Conservation (phyloP, 2,888 invertebrate genomes). For the Conistra vaccinii region DNA sequence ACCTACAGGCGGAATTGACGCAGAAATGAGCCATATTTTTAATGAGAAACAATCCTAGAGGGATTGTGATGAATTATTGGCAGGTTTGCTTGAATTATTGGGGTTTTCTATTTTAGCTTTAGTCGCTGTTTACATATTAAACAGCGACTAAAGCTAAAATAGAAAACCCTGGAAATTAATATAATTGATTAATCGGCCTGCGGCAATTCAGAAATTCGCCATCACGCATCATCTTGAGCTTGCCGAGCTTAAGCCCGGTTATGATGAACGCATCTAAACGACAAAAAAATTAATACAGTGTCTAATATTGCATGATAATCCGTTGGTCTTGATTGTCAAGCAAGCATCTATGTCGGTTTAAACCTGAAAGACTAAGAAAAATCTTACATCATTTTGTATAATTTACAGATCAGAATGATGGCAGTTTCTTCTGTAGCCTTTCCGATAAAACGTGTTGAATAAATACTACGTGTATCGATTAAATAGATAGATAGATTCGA, state of each 20-base stretch:
- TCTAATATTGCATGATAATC: background rate
- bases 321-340: background rate
- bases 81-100: background rate
- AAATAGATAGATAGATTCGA: no score
- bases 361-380: background rate
- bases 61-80: background rate
- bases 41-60: background rate
- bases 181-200: accelerated
- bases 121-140: no score
- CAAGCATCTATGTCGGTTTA: background rate
- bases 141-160: background rate
- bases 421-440: no score
- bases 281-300: background rate
- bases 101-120: no score
- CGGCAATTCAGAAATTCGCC: background rate
- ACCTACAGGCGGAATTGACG: slow-evolving; percentile 63
- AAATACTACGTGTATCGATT: no score
- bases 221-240: background rate
- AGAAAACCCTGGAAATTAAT: background rate
- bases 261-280: background rate
- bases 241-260: background rate
- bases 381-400: no score
- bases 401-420: no score
- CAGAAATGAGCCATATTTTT: slow-evolving; percentile 15
- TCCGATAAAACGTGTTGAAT: no score